A percentile compares a stretch with the other conserved stretches of the same genome.
These are phyloP conservation scores for Eupithecia vulgata DNA, from an alignment of 2,888 invertebrate genomes.

Conservation along the genomic window DNA sequence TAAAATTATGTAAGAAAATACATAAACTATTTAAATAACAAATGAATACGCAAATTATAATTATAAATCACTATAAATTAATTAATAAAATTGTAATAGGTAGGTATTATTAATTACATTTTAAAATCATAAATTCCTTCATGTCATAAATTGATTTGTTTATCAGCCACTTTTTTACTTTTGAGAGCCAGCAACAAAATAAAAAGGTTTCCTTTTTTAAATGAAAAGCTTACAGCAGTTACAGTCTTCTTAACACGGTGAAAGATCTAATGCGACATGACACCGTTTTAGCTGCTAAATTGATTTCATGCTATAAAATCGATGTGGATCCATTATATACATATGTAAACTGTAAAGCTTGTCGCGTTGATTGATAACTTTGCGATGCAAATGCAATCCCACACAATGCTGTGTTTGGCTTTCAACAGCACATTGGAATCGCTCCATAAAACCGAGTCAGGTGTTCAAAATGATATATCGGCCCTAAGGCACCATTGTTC, in stretches of 20 bases:
- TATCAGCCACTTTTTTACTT: too few species aligned
- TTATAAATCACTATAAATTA: too few species aligned
- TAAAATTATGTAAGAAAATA: too few species aligned
- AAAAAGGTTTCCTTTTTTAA: neutral
- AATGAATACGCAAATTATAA: too few species aligned
- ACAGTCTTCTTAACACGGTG: neutral
- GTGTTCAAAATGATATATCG: neutral
- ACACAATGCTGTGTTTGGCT: constrained; percentile 40
- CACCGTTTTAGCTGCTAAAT: neutral
- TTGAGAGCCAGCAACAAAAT: neutral
- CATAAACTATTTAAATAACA: too few species aligned
- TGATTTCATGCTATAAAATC: neutral
- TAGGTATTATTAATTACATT: too few species aligned
- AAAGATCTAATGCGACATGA: neutral
- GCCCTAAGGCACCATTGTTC: neutral
- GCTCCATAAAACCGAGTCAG: neutral
- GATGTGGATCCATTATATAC: constrained; percentile 2
- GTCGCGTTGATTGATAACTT: constrained; percentile 52
- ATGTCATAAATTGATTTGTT: too few species aligned
- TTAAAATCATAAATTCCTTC: too few species aligned
- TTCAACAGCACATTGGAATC: constrained; percentile 30
- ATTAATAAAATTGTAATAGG: too few species aligned
- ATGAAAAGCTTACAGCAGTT: neutral
- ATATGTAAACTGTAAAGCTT: constrained; percentile 23
- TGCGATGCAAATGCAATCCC: constrained; percentile 48